Evolutionary conservation across 2,113 vertebrate genomes (phyloP), one percentile per base, ranked within the genome.

Genomic region (Myotis davidii): DNA sequence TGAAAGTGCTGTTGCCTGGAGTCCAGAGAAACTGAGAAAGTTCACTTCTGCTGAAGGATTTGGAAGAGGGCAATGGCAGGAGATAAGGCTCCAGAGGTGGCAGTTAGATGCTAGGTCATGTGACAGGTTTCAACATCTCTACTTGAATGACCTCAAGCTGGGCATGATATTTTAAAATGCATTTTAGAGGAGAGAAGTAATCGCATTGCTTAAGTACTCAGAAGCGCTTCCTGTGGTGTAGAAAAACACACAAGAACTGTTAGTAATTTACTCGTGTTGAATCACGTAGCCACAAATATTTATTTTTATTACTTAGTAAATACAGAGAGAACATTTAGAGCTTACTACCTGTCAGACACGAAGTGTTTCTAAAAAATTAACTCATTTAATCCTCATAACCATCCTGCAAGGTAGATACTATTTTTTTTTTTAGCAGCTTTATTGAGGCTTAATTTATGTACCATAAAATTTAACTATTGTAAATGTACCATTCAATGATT

Each of bases 151-250:
- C 32, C 18, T 81, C 42, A 64, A 79, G 17, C 16, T 83, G 45
- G 34, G 11, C 50, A 42, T 73, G 27, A 25, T 88, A 18, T 69
- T 90, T 73, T 74, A 32, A 88, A 88, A 67, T 9, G 12, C 39
- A 56, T 85, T 94, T 95, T 59, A 54, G 69, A 48, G 94, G 70
- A 92, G 25, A 94, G 42, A 18, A 85, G 18, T 20, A 50, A 52
- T 78, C 16, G 8, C 25, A 76, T 65, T 73, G 70, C 70, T 45
- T 61, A 56, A 73, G 61, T 73, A 37, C 25, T 64, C n/a, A 87
- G 48, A 70, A 34, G 37, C 42, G 45, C 76, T 37, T 88, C 74
- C 69, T 45, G 23, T 69, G 27, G 23, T 52, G 0, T 37, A 85
- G 56, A 79, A 27, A 85, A 83, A n/a, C 50, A 79, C 21, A 18